Evolutionary conservation across 1,140 invertebrate genomes (phyloP), one percentile per base, ranked within the genome.

Genomic region (Contarinia nasturtii): DNA sequence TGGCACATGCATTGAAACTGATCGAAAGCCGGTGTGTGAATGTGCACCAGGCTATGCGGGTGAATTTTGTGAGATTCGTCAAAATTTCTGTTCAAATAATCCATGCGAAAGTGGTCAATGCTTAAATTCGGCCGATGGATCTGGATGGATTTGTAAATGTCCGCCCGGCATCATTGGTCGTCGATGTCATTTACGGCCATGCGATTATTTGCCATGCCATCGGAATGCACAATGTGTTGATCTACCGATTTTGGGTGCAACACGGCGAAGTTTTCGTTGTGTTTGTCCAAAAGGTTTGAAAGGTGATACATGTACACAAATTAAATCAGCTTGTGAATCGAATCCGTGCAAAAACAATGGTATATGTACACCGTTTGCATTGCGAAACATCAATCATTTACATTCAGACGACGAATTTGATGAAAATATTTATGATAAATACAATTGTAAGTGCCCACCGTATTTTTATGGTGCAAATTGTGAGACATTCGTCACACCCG

Each of bases 61-160:
- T 12, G 57, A 65, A 27, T 57, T 55, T 34, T 75, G 71, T 50
- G 66, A 73, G 51, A 54, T 54, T 18, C 49, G 58, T 38, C 47
- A 65, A 14, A 60, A 70, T 49, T 60, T 63, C 33, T 75, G 72
- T 46, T 48, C 56, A 8, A 50, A 53, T 20, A 56, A 56, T 15
- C 60, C 69, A 4, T 81, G 78, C 56, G 74, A 78, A 55, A 69
- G 67, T 47, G 75, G 66, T 0, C 66, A 53, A 17, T 78, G 75
- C 55, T 51, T 61, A 1, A 70, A 69, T 46, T 46, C 58, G 5
- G 56, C 57, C 48, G 60, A 54, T 40, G 65, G 69, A 1, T 81
- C 71, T 63, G 27, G n/a, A n/a, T n/a, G n/a, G n/a, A 52, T 61
- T 19, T 82, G 80, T 54, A 57, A 65, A 42, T 82, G 80, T 57